Evolutionary conservation across 2,113 vertebrate genomes (phyloP).

Genomic region (Laticauda laticaudata): DNA sequence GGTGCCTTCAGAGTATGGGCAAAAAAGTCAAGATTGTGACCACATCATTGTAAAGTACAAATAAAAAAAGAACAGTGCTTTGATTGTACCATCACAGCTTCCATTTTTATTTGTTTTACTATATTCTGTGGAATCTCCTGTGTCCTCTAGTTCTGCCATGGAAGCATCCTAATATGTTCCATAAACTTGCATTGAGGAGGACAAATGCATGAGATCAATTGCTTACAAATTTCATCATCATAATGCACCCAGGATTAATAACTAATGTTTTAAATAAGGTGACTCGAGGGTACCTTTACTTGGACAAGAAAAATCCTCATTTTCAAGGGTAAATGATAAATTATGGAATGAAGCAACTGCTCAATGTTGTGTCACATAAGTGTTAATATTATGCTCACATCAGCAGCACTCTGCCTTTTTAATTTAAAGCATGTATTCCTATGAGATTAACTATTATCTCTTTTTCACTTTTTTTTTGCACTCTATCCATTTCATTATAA

Average conservation of each 20-base stretch:
- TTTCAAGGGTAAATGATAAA: slow-evolving; percentile 27
- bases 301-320: neutral
- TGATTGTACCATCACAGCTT: neutral
- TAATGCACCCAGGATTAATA: neutral
- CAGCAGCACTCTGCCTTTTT: slow-evolving; percentile 53
- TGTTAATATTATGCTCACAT: slow-evolving; percentile 52
- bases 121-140: neutral
- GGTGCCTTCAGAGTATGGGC: neutral
- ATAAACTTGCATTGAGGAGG: neutral
- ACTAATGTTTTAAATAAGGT: neutral
- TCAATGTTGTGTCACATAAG: slow-evolving; percentile 32
- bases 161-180: neutral
- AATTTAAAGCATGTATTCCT: slow-evolving; percentile 57
- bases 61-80: neutral
- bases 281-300: neutral
- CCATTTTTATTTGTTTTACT: neutral
- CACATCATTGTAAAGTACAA: neutral
- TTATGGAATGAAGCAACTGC: slow-evolving; percentile 26
- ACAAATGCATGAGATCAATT: neutral
- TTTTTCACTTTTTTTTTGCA: slow-evolving; percentile 32
- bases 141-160: neutral
- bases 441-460: slow-evolving; percentile 50
- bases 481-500: slow-evolving; percentile 55
- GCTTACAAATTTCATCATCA: neutral
- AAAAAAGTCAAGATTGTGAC: neutral